Evolutionary conservation across 1,140 invertebrate species (phyloP), one percentile per base, ranked within the genome.

Genomic region (Lucilia sericata): DNA sequence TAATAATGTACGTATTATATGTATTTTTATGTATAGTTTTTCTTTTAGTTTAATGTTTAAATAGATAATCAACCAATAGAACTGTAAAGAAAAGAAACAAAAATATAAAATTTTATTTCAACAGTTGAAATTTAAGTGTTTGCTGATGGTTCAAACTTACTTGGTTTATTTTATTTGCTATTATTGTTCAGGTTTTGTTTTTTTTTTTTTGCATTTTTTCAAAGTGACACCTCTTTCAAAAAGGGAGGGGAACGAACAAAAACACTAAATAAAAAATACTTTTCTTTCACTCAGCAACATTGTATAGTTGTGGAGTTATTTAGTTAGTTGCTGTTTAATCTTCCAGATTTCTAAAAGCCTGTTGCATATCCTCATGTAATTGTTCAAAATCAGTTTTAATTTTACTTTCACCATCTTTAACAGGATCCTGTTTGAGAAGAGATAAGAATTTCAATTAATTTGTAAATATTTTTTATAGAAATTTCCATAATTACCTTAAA

Each of bases 321-420:
- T 21, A 70, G 21, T 2, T 9, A 21, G 51, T 17, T 12, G n/a
- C 5, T 21, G n/a, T 25, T 94, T 99, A 99, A 92, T 99, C 99
- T 94, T 99, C 99, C 88, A 99, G 93, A 93, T 99, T 99, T 91
- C 98, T 95, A 94, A 99, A 99, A 87, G 97, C 96, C 89, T 97
- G 96, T 88, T 98, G 96, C 92, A 99, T 97, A 89, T 98, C 96
- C 92, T 99, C 98, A 85, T 98, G 94, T 17, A 99, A 91, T 90
- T 98, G 97, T 88, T 99, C 98, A 91, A 97, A 99, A 88, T 99
- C 98, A 34, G 96, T 94, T 91, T 97, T 97, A 89, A 99, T 99
- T 92, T 99, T 99, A 2, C 95, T 94, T 91, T 99, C 98, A 14
- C 98, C 98, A 86, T 99, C 98, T 93, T 98, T 98, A 4, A 98